Evolutionary conservation across 2,888 invertebrate species (phyloP), one percentile per base, ranked within the genome.

Genomic region (Drosophila pseudotakahashii): DNA sequence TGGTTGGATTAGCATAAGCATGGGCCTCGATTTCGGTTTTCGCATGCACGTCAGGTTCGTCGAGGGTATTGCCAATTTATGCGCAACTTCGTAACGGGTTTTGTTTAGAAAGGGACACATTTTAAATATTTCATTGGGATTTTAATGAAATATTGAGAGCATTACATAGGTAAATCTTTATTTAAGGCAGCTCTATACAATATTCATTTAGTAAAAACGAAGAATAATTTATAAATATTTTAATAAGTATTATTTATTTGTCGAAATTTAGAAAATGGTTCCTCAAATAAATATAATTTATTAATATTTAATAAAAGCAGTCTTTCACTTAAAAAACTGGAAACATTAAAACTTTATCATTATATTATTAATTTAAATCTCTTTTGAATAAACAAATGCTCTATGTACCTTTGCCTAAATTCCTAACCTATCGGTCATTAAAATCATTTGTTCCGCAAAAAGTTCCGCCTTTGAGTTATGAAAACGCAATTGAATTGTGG

Each of bases 401-500:
- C 2, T 1, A 19, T 19, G 19, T 19, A 19, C 19, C 2, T 14
- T 10, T 2, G 6, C 2, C 45, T 26, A 5, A 6, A 47, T 10
- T 47, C 45, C 26, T 30, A 30, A 47, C 45, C 45, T 14, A 47
- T 47, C 30, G 30, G 30, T 47, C n/a, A 30, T 7, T 10, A n/a
- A 30, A 45, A 14, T 30, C 26, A n/a, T 10, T 30, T 30, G 45
- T 30, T 10, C 13, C 14, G 10, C 7, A 14, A 2, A 47, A 47
- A 47, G 45, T 47, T 47, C 10, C 10, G 10, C 26, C 45, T 10
- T 47, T 47, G 30, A 48, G 47, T 48, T 32, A 11, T 48, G 47
- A 16, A 48, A 48, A 48, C 47, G 47, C 47, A 48, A 48, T 32
- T 48, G 47, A 30, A 16, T 32, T 32, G 47, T n/a, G 47, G 32